Evolutionary conservation across 1,140 invertebrate species (phyloP), one percentile per base, ranked within the genome.

Genomic region (Brachionus asplanchnoidis): DNA sequence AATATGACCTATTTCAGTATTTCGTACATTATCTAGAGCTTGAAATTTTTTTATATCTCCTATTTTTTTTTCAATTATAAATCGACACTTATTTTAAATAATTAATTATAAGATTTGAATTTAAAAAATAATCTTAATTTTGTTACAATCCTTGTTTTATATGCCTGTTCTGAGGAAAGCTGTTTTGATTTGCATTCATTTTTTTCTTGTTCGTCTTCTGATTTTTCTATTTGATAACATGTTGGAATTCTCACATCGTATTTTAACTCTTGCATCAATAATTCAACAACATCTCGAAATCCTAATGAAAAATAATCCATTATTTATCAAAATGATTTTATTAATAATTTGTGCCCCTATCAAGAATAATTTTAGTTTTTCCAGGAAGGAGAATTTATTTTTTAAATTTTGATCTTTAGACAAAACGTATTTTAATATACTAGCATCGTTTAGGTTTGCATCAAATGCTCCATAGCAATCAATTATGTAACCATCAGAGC

Each of bases 381-480:
- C 46, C 46, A n/a, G 40, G 42, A n/a, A 26, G 20, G 6, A 77
- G 12, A 3, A 77, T 50, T 50, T 77, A 2, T 68, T 40, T 28
- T 5, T 17, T 14, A 77, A 50, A 46, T 77, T 46, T 14, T 77
- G 2, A 26, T 77, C 73, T 50, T 11, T 77, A 26, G n/a, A 26
- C 17, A 77, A 50, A 26, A 77, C 26, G 12, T 77, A 50, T 26
- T 77, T 46, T 26, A 77, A 50, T 26, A 77, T 77, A n/a, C 11
- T 14, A 26, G 40, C 73, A 77, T 77, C 73, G 46, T 77, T 77
- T 23, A 77, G 14, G 12, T 46, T 26, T 9, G 73, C 73, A 26
- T 46, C 20, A 77, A 77, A 77, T 14, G 73, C 42, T 20, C 73
- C 73, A 77, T 77, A 77, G 26, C 73, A 77, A 32, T 77, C 73